phyloP scores from a whole-genome alignment of 1,140 invertebrate genomes.

The Microplitis demolitor region DNA sequence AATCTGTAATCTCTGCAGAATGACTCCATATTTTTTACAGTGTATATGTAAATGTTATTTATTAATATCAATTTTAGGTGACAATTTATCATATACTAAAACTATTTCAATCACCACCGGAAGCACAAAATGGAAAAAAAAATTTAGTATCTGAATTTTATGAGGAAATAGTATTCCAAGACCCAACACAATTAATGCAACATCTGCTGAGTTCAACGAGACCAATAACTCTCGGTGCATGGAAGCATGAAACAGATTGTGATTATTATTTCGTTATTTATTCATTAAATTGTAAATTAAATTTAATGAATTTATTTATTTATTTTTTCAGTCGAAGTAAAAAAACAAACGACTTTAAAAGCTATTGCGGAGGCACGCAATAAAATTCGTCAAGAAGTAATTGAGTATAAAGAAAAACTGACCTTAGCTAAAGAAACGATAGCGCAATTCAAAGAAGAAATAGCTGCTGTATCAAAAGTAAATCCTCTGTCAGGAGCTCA shows the following conservation, averaged over 20 bases:
- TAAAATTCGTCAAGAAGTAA: conserved; percentile 84
- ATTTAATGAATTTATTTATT: conserved; percentile 19
- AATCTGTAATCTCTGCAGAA: background rate
- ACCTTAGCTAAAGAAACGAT: conserved; percentile 90
- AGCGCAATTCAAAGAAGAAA: conserved; percentile 85
- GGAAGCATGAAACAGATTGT: conserved; percentile 93
- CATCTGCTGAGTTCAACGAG: conserved; percentile 80
- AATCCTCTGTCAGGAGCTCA: conserved; percentile 41
- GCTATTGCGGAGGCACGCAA: conserved; percentile 80
- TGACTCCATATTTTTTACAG: background rate
- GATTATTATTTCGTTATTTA: conserved; percentile 55
- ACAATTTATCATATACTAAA: conserved; percentile 96
- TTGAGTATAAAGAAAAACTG: conserved; percentile 85
- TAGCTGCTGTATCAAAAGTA: conserved; percentile 68
- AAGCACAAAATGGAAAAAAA: conserved; percentile 76
- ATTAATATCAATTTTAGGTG: conserved; percentile 68
- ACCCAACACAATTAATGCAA: conserved; percentile 93
- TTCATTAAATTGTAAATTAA: conserved; percentile 5
- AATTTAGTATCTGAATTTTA: conserved; percentile 92
- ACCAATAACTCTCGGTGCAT: conserved; percentile 73
- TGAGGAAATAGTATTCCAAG: conserved; percentile 97
- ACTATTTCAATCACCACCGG: conserved; percentile 81
- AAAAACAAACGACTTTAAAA: conserved; percentile 81
- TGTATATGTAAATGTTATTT: background rate
- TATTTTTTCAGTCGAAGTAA: conserved; percentile 84